These are phyloP conservation scores for Helarctos malayanus DNA, from an alignment of 2,797 vertebrate genomes.

Conservation along the genomic window DNA sequence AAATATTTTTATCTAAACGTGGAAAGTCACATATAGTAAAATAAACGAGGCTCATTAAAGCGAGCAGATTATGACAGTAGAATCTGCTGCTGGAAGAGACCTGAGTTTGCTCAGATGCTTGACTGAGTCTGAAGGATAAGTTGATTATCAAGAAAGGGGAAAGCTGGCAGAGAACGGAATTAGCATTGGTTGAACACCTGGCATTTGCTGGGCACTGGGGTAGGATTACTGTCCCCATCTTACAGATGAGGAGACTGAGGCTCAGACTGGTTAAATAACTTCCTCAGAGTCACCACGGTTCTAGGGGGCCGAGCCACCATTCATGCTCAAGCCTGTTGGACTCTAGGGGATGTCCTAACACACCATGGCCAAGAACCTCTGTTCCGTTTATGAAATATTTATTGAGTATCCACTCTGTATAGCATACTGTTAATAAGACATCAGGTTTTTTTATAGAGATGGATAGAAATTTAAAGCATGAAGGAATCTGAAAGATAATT, in stretches of 20 bases:
- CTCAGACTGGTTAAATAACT: not conserved
- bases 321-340: not conserved
- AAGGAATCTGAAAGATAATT: constrained; percentile 36
- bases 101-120: not conserved
- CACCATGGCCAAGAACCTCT: not conserved
- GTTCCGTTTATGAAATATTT: not conserved
- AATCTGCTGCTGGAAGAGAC: not conserved
- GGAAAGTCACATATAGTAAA: not conserved
- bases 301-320: not conserved
- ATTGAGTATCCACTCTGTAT: not conserved
- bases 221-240: constrained; percentile 1
- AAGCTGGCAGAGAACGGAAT: not conserved
- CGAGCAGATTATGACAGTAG: not conserved
- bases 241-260: not conserved
- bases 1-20: not conserved
- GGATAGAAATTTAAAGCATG: constrained; percentile 23
- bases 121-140: not conserved
- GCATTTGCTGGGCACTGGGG: not conserved
- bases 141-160: not conserved
- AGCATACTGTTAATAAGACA: not conserved
- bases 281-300: not conserved
- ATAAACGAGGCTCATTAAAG: not conserved
- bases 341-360: not conserved
- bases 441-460: not conserved
- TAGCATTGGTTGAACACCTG: not conserved